These are phyloP conservation scores for Omphaloscelis lunosa DNA, from an alignment of 2,888 invertebrate species.

Conservation along the genomic window DNA sequence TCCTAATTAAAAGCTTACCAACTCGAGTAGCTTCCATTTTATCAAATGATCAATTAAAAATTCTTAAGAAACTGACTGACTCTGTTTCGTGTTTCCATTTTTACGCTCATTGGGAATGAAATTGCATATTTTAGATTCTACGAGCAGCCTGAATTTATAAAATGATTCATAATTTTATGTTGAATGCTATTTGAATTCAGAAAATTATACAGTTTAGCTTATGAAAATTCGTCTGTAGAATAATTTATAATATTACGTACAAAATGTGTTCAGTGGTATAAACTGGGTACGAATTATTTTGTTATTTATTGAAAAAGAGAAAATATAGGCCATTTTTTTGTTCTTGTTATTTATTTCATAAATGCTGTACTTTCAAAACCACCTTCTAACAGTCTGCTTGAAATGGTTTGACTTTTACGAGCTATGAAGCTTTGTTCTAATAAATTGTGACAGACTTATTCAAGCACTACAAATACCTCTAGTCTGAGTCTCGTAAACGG, in stretches of 20 bases:
- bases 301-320: background rate
- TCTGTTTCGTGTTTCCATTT: constrained; percentile 46
- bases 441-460: background rate
- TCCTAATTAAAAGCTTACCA: constrained; percentile 66
- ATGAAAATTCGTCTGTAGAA: constrained; percentile 52
- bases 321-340: background rate
- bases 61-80: constrained; percentile 30
- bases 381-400: background rate
- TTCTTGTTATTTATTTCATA: background rate
- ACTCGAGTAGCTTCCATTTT: constrained; percentile 50
- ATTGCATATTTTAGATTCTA: constrained; percentile 53
- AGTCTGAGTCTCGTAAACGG: background rate
- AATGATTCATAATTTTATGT: constrained; percentile 63
- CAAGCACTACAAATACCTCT: background rate
- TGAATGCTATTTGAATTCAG: constrained; percentile 54
- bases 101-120: constrained; percentile 49
- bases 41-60: constrained; percentile 56
- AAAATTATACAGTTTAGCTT: constrained; percentile 60
- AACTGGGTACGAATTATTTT: constrained; percentile 15
- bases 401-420: background rate
- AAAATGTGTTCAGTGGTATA: constrained; percentile 31
- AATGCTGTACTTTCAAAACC: background rate
- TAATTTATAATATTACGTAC: constrained; percentile 45
- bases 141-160: constrained; percentile 50
- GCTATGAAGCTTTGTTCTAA: background rate